Conservation (phyloP, 2,888 invertebrate species). For the Steinernema scapterisci region DNA sequence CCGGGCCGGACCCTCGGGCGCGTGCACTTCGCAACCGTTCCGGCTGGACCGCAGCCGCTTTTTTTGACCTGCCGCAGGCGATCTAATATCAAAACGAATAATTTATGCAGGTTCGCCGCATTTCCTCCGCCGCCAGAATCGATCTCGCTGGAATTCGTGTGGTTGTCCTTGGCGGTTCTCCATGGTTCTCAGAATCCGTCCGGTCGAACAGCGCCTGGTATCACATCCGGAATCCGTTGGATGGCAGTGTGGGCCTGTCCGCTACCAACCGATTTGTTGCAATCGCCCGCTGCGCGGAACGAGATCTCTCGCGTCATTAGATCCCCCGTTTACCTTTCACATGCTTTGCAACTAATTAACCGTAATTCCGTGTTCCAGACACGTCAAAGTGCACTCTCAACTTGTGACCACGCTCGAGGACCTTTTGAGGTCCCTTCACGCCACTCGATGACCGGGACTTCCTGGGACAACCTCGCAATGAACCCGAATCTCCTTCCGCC, state of each 20-base stretch:
- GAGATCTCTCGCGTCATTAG: background rate
- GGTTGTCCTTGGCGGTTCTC: background rate
- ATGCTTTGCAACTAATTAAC: conserved; percentile 2
- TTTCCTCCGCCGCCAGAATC: background rate
- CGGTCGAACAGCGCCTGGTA: background rate
- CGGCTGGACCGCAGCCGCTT: background rate
- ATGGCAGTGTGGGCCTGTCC: background rate
- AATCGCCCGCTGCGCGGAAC: conserved; percentile 2
- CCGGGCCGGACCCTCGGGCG: background rate
- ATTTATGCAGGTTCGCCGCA: background rate
- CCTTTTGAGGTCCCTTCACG: background rate
- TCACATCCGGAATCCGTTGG: background rate
- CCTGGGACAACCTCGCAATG: conserved; percentile 18
- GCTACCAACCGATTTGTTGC: conserved; percentile 19
- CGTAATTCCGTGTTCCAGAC: conserved; percentile 26
- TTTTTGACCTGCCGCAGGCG: background rate
- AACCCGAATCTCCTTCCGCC: conserved; percentile 10
- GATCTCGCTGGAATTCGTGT: conserved; percentile 23
- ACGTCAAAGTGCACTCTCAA: conserved; percentile 8
- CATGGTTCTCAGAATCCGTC: no score
- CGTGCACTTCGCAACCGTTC: background rate
- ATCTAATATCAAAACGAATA: conserved; percentile 2
- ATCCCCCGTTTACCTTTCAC: background rate
- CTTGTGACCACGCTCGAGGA: background rate
- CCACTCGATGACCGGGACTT: conserved; percentile 26